Base-by-base conservation (phyloP, 2,113 vertebrate species). In the Antennarius striatus region DNA sequence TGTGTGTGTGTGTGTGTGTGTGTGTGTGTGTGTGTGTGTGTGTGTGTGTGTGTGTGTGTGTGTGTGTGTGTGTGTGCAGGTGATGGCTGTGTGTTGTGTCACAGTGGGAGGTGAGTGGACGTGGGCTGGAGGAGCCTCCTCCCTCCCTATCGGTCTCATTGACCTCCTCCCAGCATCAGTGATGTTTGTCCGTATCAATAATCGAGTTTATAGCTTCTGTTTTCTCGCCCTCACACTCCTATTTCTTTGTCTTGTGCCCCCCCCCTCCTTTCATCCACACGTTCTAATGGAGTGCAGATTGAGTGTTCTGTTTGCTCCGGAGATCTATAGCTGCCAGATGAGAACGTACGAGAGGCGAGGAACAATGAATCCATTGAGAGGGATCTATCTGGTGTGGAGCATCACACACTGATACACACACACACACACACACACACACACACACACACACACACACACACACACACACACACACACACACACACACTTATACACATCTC, bases 201-300 rank as follows among this genome's bases (percentile, higher is more conserved):
- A 80, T 60, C 5, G 66, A 83, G 22, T 86, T 78, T 80, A 80
- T 68, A 78, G 80, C 58, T 73, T 42, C 71, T 73, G 47, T 45
- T 30, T 39, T 70, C 32, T 9, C 63, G 11, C 47, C 16, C 51
- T 70, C 67, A 62, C 74, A 70, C 70, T 71, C 68, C 67, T 63
- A 54, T 73, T 69, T 48, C 53, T 64, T 10, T 63, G 47, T 52
- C 52, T 54, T 70, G 61, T 39, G 75, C 48, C 28, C 64, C 62
- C 46, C 56, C 63, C 40, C 61, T 43, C 61, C 22, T 64, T 65
- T 79, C 74, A 71, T 83, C 73, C 62, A 22, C 51, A 1, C 15
- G 52, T 76, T 58, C 64, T 91, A 89, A 90, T 89, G 77, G 88
- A 88, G 88, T 86, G 83, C 14, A 88, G 86, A 87, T 86, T 84